phyloP scores from a whole-genome alignment of 2,797 vertebrate genomes.

The Psittacula derbiana region DNA sequence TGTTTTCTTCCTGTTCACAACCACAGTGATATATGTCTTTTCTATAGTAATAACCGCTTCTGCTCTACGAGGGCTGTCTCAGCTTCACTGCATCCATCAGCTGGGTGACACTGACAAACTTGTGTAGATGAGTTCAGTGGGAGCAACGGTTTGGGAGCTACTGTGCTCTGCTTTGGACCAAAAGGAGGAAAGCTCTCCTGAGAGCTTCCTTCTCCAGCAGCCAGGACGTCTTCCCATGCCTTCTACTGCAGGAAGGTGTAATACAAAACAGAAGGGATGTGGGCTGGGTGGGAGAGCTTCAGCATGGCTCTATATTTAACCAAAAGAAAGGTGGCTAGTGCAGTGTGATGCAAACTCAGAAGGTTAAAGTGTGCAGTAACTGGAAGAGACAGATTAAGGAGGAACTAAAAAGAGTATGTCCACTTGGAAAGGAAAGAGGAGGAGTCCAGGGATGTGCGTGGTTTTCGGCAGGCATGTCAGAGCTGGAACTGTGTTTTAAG shows the following conservation, averaged over 20 bases:
- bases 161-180: neutral
- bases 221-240: neutral
- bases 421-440: neutral
- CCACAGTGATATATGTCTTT: neutral
- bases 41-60: neutral
- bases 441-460: neutral
- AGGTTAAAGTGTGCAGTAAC: slow-evolving; percentile 23
- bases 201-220: slow-evolving; percentile 28
- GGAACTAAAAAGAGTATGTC: neutral
- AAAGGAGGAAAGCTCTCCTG: neutral
- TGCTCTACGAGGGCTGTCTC: neutral
- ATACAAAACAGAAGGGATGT: slow-evolving; percentile 48
- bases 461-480: neutral
- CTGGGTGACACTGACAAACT: neutral
- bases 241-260: slow-evolving; percentile 45
- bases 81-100: neutral
- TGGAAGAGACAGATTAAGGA: slow-evolving; percentile 1
- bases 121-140: neutral
- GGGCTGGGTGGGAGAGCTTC: slow-evolving; percentile 44
- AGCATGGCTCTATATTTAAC: slow-evolving; percentile 54
- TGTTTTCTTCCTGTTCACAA: neutral
- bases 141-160: neutral
- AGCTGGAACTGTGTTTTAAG: neutral
- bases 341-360: neutral
- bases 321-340: neutral